Evolutionary conservation across 2,888 invertebrate genomes (phyloP).

Genomic region (Abrostola tripartita): DNA sequence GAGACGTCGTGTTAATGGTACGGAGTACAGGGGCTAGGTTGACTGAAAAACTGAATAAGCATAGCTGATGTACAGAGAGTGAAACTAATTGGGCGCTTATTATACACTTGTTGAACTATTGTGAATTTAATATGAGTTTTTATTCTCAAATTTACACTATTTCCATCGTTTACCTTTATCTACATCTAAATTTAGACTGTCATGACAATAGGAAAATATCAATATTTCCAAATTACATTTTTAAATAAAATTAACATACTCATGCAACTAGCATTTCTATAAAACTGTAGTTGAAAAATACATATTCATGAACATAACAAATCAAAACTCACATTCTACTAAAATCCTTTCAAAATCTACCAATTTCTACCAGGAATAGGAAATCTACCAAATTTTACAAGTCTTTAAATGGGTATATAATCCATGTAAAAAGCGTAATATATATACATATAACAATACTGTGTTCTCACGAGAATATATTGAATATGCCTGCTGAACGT

Average conservation of each 20-base stretch:
- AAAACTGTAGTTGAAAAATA: too few species aligned
- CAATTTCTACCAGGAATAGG: not conserved
- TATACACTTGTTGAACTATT: slow-evolving; percentile 30
- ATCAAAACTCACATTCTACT: not conserved
- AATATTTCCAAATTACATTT: not conserved
- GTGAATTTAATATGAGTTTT: slow-evolving; percentile 4
- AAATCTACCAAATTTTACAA: not conserved
- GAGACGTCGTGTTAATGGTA: slow-evolving; percentile 46
- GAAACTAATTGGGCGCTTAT: slow-evolving; percentile 46
- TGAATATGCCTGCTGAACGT: slow-evolving; percentile 36
- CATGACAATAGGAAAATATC: not conserved
- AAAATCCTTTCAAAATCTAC: not conserved
- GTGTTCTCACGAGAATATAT: slow-evolving; percentile 27
- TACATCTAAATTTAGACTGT: slow-evolving; percentile 2
- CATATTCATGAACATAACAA: too few species aligned
- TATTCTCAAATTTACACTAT: not conserved
- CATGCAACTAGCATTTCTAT: too few species aligned
- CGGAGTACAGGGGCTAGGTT: slow-evolving; percentile 28
- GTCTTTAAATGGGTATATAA: slow-evolving; percentile 1
- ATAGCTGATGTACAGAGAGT: slow-evolving; percentile 30
- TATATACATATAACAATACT: slow-evolving; percentile 24
- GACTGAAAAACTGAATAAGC: slow-evolving; percentile 48
- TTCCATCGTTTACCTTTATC: not conserved
- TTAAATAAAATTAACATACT: too few species aligned
- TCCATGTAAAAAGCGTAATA: slow-evolving; percentile 10